A percentile compares a stretch with the other conserved stretches of the same genome.
These are phyloP conservation scores for Bothrops alternatus DNA, from an alignment of 2,797 vertebrate species.

Conservation along the genomic window DNA sequence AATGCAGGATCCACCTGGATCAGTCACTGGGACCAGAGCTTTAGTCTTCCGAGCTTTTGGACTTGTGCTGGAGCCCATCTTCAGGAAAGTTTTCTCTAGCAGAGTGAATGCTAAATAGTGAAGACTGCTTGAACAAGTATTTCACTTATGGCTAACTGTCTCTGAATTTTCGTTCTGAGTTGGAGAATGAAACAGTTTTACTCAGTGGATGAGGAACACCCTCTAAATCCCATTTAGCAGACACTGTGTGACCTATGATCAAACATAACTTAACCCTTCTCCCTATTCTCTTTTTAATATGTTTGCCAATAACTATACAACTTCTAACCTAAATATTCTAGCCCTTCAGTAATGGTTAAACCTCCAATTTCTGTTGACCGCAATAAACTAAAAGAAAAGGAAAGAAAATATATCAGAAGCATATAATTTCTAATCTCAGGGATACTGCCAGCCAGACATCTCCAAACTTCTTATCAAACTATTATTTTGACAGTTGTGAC, in stretches of 20 bases:
- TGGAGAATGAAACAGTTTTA: neutral
- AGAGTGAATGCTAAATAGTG: neutral
- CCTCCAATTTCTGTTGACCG: neutral
- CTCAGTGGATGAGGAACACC: neutral
- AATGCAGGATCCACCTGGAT: neutral
- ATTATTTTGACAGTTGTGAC: neutral
- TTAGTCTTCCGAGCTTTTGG: neutral
- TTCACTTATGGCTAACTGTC: neutral
- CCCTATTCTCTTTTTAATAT: neutral
- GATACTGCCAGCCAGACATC: neutral
- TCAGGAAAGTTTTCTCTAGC: neutral
- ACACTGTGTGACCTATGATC: neutral
- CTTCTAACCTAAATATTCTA: neutral
- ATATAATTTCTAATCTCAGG: neutral
- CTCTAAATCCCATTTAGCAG: neutral
- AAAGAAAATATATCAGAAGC: neutral
- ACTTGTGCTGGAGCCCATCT: neutral
- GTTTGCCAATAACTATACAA: neutral
- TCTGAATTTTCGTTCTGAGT: neutral
- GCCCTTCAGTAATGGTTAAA: neutral
- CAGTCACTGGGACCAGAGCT: neutral
- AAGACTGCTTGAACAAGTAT: neutral
- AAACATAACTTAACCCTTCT: neutral
- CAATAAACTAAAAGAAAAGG: neutral
- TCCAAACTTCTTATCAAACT: neutral